Conservation (phyloP, 2,113 vertebrate species). For the Mormyrus iriodes region DNA sequence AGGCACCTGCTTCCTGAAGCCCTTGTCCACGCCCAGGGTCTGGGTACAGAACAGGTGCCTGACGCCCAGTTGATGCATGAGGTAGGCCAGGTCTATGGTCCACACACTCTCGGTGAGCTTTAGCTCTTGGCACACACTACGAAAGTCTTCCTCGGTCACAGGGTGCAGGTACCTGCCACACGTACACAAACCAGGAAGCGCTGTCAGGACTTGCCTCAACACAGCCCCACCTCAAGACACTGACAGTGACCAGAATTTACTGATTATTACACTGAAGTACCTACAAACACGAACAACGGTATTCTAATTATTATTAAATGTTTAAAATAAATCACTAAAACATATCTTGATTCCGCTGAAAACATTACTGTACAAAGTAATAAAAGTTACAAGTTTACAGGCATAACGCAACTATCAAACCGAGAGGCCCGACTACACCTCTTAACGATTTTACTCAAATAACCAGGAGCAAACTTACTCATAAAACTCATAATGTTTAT, state of each 20-base stretch:
- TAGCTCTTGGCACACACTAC: conserved; percentile 78
- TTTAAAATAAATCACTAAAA: not conserved
- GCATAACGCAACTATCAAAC: not conserved
- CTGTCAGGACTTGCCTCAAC: not conserved
- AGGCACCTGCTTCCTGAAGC: conserved; percentile 80
- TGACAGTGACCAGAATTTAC: not conserved
- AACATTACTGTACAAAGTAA: not conserved
- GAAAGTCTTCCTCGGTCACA: conserved; percentile 78
- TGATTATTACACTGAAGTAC: not conserved
- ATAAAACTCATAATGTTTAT: not conserved
- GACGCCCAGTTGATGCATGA: conserved; percentile 84
- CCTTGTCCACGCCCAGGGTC: conserved; percentile 94
- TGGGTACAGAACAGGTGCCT: conserved; percentile 89
- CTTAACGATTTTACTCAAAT: not conserved
- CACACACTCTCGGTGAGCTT: conserved; percentile 92
- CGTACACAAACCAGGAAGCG: not conserved
- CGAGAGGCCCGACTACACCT: not conserved
- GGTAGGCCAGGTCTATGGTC: conserved; percentile 95
- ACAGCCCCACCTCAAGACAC: not conserved
- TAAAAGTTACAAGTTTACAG: not conserved
- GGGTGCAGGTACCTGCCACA: conserved; percentile 77
- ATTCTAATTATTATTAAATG: not conserved
- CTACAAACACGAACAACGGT: not conserved
- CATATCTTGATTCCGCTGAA: not conserved
- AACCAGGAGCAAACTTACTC: not conserved